Evolutionary conservation across 1,140 invertebrate genomes (phyloP), one percentile per base, ranked within the genome.

Genomic region (Ectropis grisescens): DNA sequence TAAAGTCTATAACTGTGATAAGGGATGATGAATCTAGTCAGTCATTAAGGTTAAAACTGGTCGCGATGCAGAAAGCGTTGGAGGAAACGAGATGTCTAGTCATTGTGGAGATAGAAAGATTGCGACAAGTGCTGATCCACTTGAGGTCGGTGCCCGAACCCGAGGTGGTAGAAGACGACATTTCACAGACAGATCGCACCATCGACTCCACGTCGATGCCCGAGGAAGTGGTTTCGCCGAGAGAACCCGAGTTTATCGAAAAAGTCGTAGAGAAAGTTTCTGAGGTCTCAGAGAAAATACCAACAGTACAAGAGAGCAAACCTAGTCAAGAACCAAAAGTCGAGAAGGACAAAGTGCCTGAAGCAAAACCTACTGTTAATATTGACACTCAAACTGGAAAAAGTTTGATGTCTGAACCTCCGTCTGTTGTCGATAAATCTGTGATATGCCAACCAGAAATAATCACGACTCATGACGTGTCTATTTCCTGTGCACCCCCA

Each of bases 201-300:
- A 75, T 88, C 30, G 85, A 86, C 57, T 87, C 86, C 11, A 84
- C 82, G 28, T 86, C 85, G 41, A 87, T 87, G 84, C 85, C 85
- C 10, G 82, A 86, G 58, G 86, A 88, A 70, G 78, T 86, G 41
- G 75, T 71, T 30, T 41, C 60, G 14, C 70, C 75, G 12, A 59
- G 54, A 39, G 58, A 64, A 35, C 25, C 24, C 9, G 43, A 58
- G 11, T 29, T 46, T 16, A 23, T 41, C 5, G 36, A 49, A 38
- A 23, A 44, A 15, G 5, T 14, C 6, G 8, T 33, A 36, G 39
- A 48, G 24, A 46, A 47, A 40, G 29, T 32, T 2, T 26, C 24
- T n/a, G 16, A 19, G 8, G 24, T 26, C 4, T 26, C 24, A 23
- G 25, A 31, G 26, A 45, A 34, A 46, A 15, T 19, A 32, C 24